Conservation (phyloP, 1,140 invertebrate genomes). For the Drosophila nikananu region DNA sequence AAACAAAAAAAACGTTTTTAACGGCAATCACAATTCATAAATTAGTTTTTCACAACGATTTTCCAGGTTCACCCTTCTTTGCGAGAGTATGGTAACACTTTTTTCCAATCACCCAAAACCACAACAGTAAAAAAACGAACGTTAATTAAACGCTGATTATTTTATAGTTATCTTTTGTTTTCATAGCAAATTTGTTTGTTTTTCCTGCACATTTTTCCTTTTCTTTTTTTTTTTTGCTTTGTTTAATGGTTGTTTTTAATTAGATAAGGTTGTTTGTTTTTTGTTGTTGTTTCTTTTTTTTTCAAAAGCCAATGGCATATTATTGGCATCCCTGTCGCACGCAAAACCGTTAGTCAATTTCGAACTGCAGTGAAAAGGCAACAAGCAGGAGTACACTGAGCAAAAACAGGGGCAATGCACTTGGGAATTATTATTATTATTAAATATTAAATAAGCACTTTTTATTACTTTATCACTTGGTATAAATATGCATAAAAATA, state of each 20-base stretch:
- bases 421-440: neutral
- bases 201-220: slow-evolving; percentile 14
- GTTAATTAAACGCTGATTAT: slow-evolving; percentile 50
- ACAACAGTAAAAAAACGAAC: slow-evolving; percentile 19
- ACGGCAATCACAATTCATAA: slow-evolving; percentile 3
- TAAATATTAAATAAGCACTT: slow-evolving; percentile 4
- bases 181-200: slow-evolving; percentile 34
- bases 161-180: slow-evolving; percentile 39
- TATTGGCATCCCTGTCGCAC: slow-evolving; percentile 21
- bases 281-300: neutral
- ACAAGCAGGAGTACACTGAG: slow-evolving; percentile 11
- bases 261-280: slow-evolving; percentile 40
- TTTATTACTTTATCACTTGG: neutral
- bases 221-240: slow-evolving; percentile 5
- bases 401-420: slow-evolving; percentile 10
- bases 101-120: slow-evolving; percentile 14
- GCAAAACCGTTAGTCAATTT: slow-evolving; percentile 39
- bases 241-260: slow-evolving; percentile 48
- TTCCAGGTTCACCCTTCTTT: neutral
- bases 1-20: neutral
- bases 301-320: slow-evolving; percentile 12
- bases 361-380: slow-evolving; percentile 27
- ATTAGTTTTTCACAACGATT: slow-evolving; percentile 8
- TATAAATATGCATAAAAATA: neutral
- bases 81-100: slow-evolving; percentile 1